These are phyloP conservation scores for Salvelinus alpinus DNA, from an alignment of 2,113 vertebrate species.

Conservation along the genomic window DNA sequence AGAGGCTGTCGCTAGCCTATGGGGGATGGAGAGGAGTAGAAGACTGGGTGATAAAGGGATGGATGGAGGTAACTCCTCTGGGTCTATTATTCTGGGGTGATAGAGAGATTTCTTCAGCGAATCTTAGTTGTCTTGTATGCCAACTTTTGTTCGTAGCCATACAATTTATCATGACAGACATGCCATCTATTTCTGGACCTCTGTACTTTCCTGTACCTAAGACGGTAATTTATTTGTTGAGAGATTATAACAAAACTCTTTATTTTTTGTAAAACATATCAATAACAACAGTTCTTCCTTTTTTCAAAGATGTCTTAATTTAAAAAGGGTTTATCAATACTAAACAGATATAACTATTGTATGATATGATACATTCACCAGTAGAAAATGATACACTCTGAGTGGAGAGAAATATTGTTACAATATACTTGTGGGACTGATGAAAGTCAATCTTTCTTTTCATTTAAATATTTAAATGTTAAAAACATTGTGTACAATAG, in stretches of 20 bases:
- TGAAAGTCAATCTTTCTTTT: not conserved
- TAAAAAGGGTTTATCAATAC: not conserved
- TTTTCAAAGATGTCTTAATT: not conserved
- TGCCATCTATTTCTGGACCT: slow-evolving; percentile 23
- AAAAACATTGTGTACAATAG: not conserved
- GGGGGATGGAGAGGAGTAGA: slow-evolving; percentile 16
- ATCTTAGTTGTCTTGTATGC: slow-evolving; percentile 57
- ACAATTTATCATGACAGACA: slow-evolving; percentile 44
- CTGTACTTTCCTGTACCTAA: not conserved
- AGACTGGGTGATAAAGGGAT: not conserved
- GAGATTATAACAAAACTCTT: not conserved
- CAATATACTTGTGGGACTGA: not conserved
- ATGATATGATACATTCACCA: not conserved
- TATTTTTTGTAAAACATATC: not conserved
- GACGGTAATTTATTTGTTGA: not conserved
- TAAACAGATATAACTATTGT: not conserved
- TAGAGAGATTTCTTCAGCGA: slow-evolving; percentile 25
- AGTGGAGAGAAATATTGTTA: not conserved
- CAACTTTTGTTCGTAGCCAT: slow-evolving; percentile 49
- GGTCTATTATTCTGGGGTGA: not conserved
- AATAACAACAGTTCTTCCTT: not conserved
- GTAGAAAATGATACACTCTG: not conserved
- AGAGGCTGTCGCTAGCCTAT: not conserved
- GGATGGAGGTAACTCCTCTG: not conserved
- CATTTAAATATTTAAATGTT: not conserved